Percentiles rank a stretch among this genome's conserved stretches.
phyloP scores from a whole-genome alignment of 35 echinoderm and acorn worm genomes.

The Nesometra sesokonis region DNA sequence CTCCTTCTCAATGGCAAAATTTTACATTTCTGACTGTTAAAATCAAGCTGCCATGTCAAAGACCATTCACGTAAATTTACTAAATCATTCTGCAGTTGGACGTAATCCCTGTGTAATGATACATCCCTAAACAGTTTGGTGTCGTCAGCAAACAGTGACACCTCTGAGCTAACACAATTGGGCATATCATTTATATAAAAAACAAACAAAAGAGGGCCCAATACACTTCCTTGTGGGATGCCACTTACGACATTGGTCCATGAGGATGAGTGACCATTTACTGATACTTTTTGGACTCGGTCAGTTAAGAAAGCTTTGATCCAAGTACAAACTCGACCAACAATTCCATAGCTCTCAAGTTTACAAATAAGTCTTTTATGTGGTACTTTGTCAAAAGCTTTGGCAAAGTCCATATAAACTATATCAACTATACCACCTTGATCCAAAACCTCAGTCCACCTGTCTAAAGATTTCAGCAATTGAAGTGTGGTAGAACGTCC shows the following conservation, averaged over 20 bases:
- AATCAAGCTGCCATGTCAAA: not conserved
- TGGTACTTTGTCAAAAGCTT: conserved; percentile 44
- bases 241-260: not conserved
- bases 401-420: conserved; percentile 47
- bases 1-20: not conserved
- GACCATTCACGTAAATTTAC: not conserved
- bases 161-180: not conserved
- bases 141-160: not conserved
- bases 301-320: not conserved
- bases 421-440: conserved; percentile 30
- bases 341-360: conserved; percentile 8
- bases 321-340: not conserved
- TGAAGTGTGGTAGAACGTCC: not conserved
- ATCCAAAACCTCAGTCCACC: conserved; percentile 10
- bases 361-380: conserved; percentile 20
- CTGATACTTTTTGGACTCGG: not conserved
- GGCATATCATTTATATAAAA: conserved; percentile 3
- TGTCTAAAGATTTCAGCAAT: not conserved
- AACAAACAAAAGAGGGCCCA: not conserved
- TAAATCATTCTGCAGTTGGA: not conserved
- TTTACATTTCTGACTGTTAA: conserved; percentile 10
- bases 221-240: not conserved
- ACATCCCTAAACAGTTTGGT: not conserved
- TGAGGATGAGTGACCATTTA: not conserved
- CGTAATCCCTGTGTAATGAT: not conserved